Conservation (phyloP, 2,888 invertebrate genomes). For the Caenorhabditis sp. region DNA sequence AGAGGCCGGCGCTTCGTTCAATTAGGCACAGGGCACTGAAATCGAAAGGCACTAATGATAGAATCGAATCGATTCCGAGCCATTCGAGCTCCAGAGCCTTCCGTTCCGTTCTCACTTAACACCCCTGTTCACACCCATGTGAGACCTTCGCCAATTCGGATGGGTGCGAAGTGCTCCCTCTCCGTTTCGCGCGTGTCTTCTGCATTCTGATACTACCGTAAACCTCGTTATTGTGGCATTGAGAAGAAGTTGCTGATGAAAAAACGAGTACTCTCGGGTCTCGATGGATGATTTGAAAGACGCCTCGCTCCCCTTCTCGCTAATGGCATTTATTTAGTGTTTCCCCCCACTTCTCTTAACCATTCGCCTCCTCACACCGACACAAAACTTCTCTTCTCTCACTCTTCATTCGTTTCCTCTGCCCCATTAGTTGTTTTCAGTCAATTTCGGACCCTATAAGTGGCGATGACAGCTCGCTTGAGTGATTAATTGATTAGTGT, state of each 20-base stretch:
- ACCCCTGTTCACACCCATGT: background rate
- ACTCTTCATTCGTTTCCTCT: conserved; percentile 19
- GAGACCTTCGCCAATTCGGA: background rate
- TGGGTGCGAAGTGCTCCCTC: background rate
- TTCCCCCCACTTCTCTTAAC: conserved; percentile 29
- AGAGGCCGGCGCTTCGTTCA: conserved; percentile 5
- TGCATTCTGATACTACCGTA: conserved; percentile 17
- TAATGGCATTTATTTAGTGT: conserved; percentile 56
- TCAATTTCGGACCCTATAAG: conserved; percentile 52
- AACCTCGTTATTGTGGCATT: conserved; percentile 36
- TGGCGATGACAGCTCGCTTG: conserved; percentile 52
- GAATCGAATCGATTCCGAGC: too few relatives aligned
- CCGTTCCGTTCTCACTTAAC: background rate
- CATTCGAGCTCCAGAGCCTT: background rate
- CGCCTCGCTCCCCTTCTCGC: conserved; percentile 17
- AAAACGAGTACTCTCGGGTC: conserved; percentile 47
- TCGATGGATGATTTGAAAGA: conserved; percentile 56
- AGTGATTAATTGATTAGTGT: conserved; percentile 55
- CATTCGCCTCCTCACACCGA: conserved; percentile 25
- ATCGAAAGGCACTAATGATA: too few relatives aligned
- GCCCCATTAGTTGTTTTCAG: conserved; percentile 51
- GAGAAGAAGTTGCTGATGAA: conserved; percentile 28
- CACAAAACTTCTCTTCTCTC: background rate
- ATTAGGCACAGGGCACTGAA: too few relatives aligned
- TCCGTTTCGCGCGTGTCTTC: background rate